These are phyloP conservation scores for Siniperca scherzeri DNA, from an alignment of 2,797 vertebrate species.

Conservation along the genomic window DNA sequence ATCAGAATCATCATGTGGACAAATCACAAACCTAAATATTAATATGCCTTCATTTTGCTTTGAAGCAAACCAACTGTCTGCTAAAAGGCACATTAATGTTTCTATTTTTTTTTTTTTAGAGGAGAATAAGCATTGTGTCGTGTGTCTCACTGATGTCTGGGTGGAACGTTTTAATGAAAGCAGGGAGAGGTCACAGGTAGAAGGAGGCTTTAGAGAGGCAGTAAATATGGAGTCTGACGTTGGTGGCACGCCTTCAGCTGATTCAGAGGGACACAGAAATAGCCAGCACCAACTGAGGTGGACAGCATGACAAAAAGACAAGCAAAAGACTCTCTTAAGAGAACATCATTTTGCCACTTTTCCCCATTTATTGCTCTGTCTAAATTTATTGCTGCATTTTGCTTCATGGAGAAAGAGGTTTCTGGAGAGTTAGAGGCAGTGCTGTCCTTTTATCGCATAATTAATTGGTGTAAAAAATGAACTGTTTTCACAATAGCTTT, in stretches of 20 bases:
- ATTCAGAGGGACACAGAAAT: slow-evolving; percentile 43
- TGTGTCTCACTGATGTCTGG: not conserved
- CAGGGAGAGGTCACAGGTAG: slow-evolving; percentile 21
- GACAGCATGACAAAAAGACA: not conserved
- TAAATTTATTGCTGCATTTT: slow-evolving; percentile 13
- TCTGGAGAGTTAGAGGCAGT: not conserved
- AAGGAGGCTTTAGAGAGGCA: slow-evolving; percentile 7
- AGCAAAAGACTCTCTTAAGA: not conserved
- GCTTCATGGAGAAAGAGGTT: slow-evolving; percentile 4
- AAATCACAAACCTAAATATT: slow-evolving; percentile 2
- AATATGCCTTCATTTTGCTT: not conserved
- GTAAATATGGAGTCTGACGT: slow-evolving; percentile 16
- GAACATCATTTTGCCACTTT: not conserved
- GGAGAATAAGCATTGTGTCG: not conserved
- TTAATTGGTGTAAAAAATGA: slow-evolving; percentile 13
- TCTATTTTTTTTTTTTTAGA: not conserved
- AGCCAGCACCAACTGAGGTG: slow-evolving; percentile 19
- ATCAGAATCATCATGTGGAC: not conserved
- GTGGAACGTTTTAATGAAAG: slow-evolving; percentile 23
- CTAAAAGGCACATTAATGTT: not conserved
- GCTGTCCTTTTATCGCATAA: slow-evolving; percentile 8
- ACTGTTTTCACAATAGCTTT: slow-evolving; percentile 14
- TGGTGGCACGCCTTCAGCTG: slow-evolving; percentile 20
- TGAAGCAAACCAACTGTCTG: not conserved
- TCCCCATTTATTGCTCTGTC: not conserved